Base-by-base conservation (phyloP, 2,888 invertebrate genomes). In the Drosophila yooni region DNA sequence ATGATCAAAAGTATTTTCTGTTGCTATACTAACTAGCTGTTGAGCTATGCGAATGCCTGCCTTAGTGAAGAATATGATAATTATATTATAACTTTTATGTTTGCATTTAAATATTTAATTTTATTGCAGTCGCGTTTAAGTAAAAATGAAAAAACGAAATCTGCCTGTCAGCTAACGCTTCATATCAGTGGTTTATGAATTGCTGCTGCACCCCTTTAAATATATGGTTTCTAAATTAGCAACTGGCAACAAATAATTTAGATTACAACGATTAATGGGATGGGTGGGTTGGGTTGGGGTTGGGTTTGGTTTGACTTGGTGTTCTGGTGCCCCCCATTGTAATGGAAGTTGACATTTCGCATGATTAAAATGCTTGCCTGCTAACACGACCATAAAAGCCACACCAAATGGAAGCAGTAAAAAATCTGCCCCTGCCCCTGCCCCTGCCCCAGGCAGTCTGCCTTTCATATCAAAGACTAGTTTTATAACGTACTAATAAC, bases 401-500 rank as follows among this genome's bases (percentile, higher is more conserved):
- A 84, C 85, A 79, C 88, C 71, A 83, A 68, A 50, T 29, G 18
- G n/a, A 15, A 8, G 43, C 36, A 21, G 70, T 72, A 51, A 43
- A 48, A 57, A 38, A 43, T 64, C 66, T 54, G 61, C 51, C 53
- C 43, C 18, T n/a, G 2, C 10, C 27, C 29, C 63, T 21, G 21
- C 21, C 21, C 29, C 18, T n/a, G 2, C 10, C 27, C 29, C 63
- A 2, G 3, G 4, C 2, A 27, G 33, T 54, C 53, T 68, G 53
- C 15, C 38, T 53, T 46, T 56, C 21, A 27, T 74, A 56, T 50
- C 73, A 63, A 70, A 70, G 79, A 72, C 73, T 75, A 85, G 88
- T 85, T 85, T 85, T 90, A 90, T 85, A 90, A 85, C 76, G 85
- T 85, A 89, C 87, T 87, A 90, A 87, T 87, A 85, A 85, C 90